phyloP scores from a whole-genome alignment of 2,888 invertebrate species.

The Cryptocheilus praepositus region DNA sequence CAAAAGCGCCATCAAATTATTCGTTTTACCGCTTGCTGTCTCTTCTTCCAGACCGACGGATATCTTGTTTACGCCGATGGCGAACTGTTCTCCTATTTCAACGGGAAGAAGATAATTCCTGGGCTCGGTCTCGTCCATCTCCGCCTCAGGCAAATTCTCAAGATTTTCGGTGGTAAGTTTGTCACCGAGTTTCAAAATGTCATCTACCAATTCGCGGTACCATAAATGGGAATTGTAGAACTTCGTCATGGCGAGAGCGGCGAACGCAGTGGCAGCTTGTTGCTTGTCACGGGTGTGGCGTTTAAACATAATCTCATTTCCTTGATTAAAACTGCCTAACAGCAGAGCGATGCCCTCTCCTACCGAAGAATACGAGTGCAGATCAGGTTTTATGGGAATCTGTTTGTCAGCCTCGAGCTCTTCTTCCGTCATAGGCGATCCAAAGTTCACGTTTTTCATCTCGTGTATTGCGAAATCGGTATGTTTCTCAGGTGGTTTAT shows the following conservation, averaged over 20 bases:
- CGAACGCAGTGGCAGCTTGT: constrained; percentile 78
- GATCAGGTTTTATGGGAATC: constrained; percentile 68
- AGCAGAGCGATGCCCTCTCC: constrained; percentile 70
- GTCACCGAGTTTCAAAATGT: constrained; percentile 76
- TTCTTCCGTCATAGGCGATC: constrained; percentile 61
- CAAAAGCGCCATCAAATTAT: constrained; percentile 71
- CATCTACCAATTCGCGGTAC: constrained; percentile 79
- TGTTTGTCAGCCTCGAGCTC: constrained; percentile 63
- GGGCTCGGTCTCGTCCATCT: constrained; percentile 75
- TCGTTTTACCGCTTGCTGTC: constrained; percentile 74
- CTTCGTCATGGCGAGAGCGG: constrained; percentile 79
- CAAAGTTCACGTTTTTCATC: constrained; percentile 51
- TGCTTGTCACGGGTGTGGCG: constrained; percentile 70
- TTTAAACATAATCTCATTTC: constrained; percentile 75
- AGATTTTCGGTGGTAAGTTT: constrained; percentile 75
- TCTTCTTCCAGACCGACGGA: constrained; percentile 74
- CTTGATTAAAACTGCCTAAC: constrained; percentile 63
- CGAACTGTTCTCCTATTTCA: constrained; percentile 72
- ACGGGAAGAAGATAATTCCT: constrained; percentile 75
- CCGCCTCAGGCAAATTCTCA: constrained; percentile 77
- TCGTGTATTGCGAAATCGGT: constrained; percentile 63
- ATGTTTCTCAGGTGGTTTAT: constrained; percentile 31
- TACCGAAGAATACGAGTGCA: constrained; percentile 72
- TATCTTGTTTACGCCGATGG: constrained; percentile 74
- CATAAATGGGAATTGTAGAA: constrained; percentile 79